These are phyloP conservation scores for Synanthedon vespiformis DNA, from an alignment of 2,888 invertebrate genomes.

Conservation along the genomic window DNA sequence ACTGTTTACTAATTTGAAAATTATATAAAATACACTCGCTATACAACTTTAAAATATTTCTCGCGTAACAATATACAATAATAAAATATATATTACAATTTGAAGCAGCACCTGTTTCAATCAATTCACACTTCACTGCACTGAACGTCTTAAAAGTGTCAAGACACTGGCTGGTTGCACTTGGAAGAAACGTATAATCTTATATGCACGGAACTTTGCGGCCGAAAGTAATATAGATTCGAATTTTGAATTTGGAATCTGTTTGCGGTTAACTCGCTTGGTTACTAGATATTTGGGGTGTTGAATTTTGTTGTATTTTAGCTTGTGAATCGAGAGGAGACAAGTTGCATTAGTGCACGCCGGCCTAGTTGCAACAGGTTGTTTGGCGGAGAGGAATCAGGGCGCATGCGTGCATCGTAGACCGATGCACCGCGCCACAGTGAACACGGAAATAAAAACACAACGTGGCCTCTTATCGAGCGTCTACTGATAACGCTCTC, in stretches of 20 bases:
- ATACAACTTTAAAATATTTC: constrained; percentile 3
- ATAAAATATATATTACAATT: constrained; percentile 21
- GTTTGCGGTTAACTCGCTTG: too few relatives aligned
- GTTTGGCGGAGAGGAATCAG: constrained; percentile 37
- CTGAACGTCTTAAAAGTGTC: constrained; percentile 34
- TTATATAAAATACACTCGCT: constrained; percentile 12
- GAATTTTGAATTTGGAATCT: constrained; percentile 11
- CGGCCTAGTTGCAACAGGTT: constrained; percentile 65
- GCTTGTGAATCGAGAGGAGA: constrained; percentile 40
- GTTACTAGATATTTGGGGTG: background rate
- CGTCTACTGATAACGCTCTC: background rate
- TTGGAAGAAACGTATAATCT: constrained; percentile 27
- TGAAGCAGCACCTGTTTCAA: constrained; percentile 38
- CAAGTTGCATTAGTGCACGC: constrained; percentile 63
- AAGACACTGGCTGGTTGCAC: constrained; percentile 37
- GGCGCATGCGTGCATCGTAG: constrained; percentile 44
- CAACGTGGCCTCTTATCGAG: background rate
- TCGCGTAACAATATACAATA: constrained; percentile 13
- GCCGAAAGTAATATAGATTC: constrained; percentile 10
- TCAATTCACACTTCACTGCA: constrained; percentile 48
- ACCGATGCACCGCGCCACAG: constrained; percentile 47
- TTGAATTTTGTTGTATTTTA: constrained; percentile 22
- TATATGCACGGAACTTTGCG: too few relatives aligned
- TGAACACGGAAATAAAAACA: constrained; percentile 21
- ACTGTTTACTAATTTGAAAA: constrained; percentile 16